These are phyloP conservation scores for Atta texana DNA, from an alignment of 1,140 invertebrate genomes.

Conservation along the genomic window DNA sequence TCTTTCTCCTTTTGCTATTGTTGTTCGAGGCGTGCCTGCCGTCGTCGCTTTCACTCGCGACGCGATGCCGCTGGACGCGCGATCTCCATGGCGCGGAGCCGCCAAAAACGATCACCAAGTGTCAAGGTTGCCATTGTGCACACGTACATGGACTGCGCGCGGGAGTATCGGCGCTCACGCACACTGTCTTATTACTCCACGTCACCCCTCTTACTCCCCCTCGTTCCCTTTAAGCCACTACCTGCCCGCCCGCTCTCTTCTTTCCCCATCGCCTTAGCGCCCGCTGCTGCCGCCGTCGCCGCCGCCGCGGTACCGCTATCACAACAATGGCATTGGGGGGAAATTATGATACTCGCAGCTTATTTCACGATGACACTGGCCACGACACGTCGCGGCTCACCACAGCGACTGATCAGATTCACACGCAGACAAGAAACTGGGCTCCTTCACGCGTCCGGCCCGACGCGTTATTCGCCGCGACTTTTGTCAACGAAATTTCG, in stretches of 20 bases:
- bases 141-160: constrained; percentile 60
- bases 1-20: background rate
- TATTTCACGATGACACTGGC: constrained; percentile 70
- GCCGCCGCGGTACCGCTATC: constrained; percentile 73
- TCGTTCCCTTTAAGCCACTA: background rate
- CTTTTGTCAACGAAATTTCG: constrained; percentile 78
- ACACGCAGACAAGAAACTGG: constrained; percentile 19
- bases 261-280: background rate
- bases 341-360: constrained; percentile 53
- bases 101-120: constrained; percentile 82
- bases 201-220: background rate
- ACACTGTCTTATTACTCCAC: constrained; percentile 4
- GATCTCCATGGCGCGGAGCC: constrained; percentile 64
- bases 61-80: constrained; percentile 61
- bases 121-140: constrained; percentile 85
- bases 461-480: constrained; percentile 60
- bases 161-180: constrained; percentile 58
- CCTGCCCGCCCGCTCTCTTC: background rate
- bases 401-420: background rate
- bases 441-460: constrained; percentile 23
- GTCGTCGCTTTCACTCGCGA: constrained; percentile 70
- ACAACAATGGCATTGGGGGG: constrained; percentile 78
- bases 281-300: background rate
- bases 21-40: constrained; percentile 38
- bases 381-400: constrained; percentile 3